Evolutionary conservation across 2,888 invertebrate species (phyloP).

Genomic region (Thumatha senex): DNA sequence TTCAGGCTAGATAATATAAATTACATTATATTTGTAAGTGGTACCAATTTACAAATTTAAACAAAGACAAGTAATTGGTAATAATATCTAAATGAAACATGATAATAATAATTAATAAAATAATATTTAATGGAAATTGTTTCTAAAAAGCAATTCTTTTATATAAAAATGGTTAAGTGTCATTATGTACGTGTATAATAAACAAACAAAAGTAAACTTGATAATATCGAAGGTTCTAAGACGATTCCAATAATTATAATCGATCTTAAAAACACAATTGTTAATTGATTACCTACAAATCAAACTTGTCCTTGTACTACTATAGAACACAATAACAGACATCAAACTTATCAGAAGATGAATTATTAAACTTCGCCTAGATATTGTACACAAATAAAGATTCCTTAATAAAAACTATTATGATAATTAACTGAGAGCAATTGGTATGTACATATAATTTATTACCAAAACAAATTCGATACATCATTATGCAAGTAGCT

Average conservation of each 20-base stretch:
- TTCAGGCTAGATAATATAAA: no score
- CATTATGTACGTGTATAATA: neutral
- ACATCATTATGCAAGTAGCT: constrained; percentile 60
- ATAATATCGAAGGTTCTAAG: constrained; percentile 2
- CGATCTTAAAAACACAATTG: constrained; percentile 27
- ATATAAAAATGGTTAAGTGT: no score
- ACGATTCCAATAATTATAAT: constrained; percentile 16
- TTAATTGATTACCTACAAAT: constrained; percentile 42
- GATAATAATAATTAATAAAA: neutral
- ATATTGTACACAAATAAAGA: no score
- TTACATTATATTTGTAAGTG: no score
- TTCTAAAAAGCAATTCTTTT: no score
- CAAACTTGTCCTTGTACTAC: constrained; percentile 54
- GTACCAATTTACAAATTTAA: no score
- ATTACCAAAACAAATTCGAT: constrained; percentile 24
- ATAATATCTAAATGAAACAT: no score
- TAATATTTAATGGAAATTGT: neutral
- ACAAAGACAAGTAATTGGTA: no score
- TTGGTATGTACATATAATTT: no score
- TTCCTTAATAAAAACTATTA: no score
- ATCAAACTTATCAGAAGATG: constrained; percentile 5
- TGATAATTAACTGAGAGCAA: no score
- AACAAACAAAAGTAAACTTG: neutral
- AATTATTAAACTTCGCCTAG: no score
- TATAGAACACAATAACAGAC: constrained; percentile 42